Percentiles rank a stretch among this genome's conserved stretches.
These are phyloP conservation scores for Gymnoscopelus braueri DNA, from an alignment of 2,797 vertebrate species.

Conservation along the genomic window DNA sequence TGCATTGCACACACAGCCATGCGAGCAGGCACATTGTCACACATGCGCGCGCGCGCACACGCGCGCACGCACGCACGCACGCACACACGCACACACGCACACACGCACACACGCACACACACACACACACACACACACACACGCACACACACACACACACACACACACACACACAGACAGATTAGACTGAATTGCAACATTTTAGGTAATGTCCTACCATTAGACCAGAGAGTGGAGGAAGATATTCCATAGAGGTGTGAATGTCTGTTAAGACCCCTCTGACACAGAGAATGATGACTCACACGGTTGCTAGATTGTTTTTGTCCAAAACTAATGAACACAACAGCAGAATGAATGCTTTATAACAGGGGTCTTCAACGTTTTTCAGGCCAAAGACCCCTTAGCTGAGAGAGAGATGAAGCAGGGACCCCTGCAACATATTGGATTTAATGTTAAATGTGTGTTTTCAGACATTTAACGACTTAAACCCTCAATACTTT, in stretches of 20 bases:
- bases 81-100: not conserved
- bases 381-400: too few relatives aligned
- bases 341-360: conserved; percentile 17
- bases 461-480: too few relatives aligned
- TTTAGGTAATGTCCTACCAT: conserved; percentile 42
- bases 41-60: too few relatives aligned
- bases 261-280: conserved; percentile 51
- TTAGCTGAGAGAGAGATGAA: too few relatives aligned
- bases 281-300: conserved; percentile 33
- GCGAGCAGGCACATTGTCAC: conserved; percentile 13
- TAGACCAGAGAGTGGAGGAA: conserved; percentile 12
- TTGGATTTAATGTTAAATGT: too few relatives aligned
- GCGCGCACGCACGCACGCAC: not conserved
- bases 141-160: conserved; percentile 1
- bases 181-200: conserved; percentile 35
- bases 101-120: conserved; percentile 6
- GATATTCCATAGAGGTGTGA: conserved; percentile 24
- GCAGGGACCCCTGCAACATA: too few relatives aligned
- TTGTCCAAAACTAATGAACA: conserved; percentile 26
- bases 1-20: not conserved
- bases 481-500: too few relatives aligned
- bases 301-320: conserved; percentile 3
- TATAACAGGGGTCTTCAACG: too few relatives aligned
- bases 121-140: conserved; percentile 4
- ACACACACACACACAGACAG: conserved; percentile 30